Evolutionary conservation across 2,797 vertebrate species (phyloP).

Genomic region (Takifugu ocellatus): DNA sequence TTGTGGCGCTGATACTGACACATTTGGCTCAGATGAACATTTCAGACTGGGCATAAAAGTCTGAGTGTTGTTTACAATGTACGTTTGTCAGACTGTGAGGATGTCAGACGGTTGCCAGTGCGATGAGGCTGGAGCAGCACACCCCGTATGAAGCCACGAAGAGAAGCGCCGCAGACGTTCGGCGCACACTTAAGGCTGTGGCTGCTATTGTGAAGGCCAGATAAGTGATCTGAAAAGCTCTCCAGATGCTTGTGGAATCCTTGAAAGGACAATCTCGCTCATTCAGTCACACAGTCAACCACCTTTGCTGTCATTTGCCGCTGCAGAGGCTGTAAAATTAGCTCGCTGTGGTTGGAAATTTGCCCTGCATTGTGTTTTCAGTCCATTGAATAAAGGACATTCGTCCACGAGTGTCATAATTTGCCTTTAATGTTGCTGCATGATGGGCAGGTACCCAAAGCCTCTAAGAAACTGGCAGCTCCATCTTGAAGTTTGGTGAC

Average conservation of each 20-base stretch:
- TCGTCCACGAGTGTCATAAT: slow-evolving; percentile 7
- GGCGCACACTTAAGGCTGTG: neutral
- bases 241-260: slow-evolving; percentile 21
- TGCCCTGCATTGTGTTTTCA: slow-evolving; percentile 4
- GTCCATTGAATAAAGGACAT: slow-evolving; percentile 11
- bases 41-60: neutral
- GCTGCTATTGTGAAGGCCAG: slow-evolving; percentile 16
- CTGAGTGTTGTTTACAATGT: slow-evolving; percentile 10
- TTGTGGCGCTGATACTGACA: neutral
- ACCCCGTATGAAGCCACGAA: slow-evolving; percentile 11
- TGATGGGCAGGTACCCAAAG: slow-evolving; percentile 9
- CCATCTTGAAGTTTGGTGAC: slow-evolving; percentile 15
- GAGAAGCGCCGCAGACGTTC: slow-evolving; percentile 13
- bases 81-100: neutral
- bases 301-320: slow-evolving; percentile 6
- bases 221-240: slow-evolving; percentile 20
- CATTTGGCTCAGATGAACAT: neutral
- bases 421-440: slow-evolving; percentile 9
- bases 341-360: slow-evolving; percentile 6
- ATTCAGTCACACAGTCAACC: slow-evolving; percentile 2
- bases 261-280: neutral
- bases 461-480: slow-evolving; percentile 8
- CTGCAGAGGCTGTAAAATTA: slow-evolving; percentile 8
- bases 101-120: neutral
- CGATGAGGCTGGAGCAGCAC: slow-evolving; percentile 2